phyloP scores from a whole-genome alignment of 2,113 vertebrate genomes.

The Bagarius yarrelli region DNA sequence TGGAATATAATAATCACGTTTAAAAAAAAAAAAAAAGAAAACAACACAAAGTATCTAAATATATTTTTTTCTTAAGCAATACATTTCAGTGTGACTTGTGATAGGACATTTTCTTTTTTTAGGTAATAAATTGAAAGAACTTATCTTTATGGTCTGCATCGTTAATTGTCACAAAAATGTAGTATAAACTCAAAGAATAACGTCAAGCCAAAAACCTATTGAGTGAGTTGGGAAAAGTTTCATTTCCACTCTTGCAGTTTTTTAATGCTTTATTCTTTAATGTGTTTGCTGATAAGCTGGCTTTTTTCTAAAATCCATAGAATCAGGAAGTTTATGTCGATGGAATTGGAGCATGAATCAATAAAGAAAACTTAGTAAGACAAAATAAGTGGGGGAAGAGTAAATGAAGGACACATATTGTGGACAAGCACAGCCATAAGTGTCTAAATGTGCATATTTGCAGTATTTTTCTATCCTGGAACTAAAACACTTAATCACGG shows the following conservation, averaged over 20 bases:
- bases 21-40: slow-evolving; percentile 55
- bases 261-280: neutral
- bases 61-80: slow-evolving; percentile 85
- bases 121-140: slow-evolving; percentile 79
- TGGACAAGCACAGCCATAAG: too few relatives aligned
- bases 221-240: neutral
- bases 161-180: slow-evolving; percentile 49
- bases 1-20: slow-evolving; percentile 72
- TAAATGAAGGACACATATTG: too few relatives aligned
- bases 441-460: too few relatives aligned
- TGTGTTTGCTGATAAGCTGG: neutral
- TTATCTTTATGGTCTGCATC: slow-evolving; percentile 52
- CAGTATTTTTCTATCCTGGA: too few relatives aligned
- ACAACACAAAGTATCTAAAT: slow-evolving; percentile 74
- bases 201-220: neutral
- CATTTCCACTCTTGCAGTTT: too few relatives aligned
- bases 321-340: too few relatives aligned
- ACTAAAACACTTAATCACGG: too few relatives aligned
- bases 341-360: neutral
- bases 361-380: too few relatives aligned
- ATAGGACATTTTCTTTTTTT: slow-evolving; percentile 81
- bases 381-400: too few relatives aligned
- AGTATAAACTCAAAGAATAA: neutral
- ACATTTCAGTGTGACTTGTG: slow-evolving; percentile 87
- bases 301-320: neutral